Evolutionary conservation across 2,113 vertebrate genomes (phyloP), one percentile per base, ranked within the genome.

Genomic region (Notothenia rossii): DNA sequence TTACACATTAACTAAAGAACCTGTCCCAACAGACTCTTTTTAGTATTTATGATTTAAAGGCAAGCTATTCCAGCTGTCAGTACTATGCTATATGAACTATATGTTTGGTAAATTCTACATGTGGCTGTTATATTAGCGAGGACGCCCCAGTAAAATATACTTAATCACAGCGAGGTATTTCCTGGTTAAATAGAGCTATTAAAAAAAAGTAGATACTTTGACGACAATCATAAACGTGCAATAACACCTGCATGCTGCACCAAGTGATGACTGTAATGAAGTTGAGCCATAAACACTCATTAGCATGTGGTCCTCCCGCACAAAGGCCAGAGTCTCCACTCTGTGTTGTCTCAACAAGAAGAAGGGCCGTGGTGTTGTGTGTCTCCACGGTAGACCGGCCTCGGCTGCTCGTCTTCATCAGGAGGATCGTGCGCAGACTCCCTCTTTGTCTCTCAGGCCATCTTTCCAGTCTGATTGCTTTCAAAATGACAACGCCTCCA

Each of bases 381-480:
- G 70, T 81, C 33, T 8, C 56, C 75, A 70, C 17, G 66, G 63
- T 61, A 75, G 18, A 71, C 79, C 49, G 53, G 74, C 67, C 17
- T 75, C 5, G 1, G 36, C 15, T 25, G 29, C 50, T 64, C 58
- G 22, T 75, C 48, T 69, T 22, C n/a, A 5, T 11, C 49, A 25
- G 50, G 59, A 72, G 60, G 54, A 49, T 22, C 10, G 9, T 48
- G 15, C 18, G 48, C 25, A 48, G 25, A 54, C 64, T 12, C 29
- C 49, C 48, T 13, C 46, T 60, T 61, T 54, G 56, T 65, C 48
- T 67, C 59, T 40, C 25, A 36, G 61, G 50, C 61, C 60, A 77
- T 73, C 83, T 63, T 83, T 82, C 74, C 75, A 68, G 81, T 78
- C 22, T 10, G 58, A 68, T 82, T 55, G 66, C 78, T 83, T 87